Evolutionary conservation across 2,888 invertebrate species (phyloP), one percentile per base, ranked within the genome.

Genomic region (Hemaris fuciformis): DNA sequence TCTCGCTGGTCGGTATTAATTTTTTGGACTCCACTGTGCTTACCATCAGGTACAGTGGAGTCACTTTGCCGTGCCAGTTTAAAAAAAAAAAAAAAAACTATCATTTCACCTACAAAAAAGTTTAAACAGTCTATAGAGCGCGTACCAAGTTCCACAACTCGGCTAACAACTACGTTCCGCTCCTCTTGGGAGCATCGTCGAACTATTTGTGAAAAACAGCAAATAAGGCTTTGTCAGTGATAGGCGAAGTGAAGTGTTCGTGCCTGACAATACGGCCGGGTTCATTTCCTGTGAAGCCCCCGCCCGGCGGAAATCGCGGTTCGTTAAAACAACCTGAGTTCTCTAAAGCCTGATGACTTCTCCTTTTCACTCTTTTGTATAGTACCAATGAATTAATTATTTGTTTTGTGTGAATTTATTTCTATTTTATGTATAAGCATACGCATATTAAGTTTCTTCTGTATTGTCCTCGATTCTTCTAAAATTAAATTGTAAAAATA

Each of bases 221-320:
- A 83, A 85, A 84, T 80, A 84, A 82, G 75, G 76, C 83, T 84
- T 86, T 87, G 86, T 83, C 80, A 85, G 79, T 81, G 84, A 87
- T 85, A 86, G 84, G 78, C 78, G 82, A 78, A 77, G 71, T 78
- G 66, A 77, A 78, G 77, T 74, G 77, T 72, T 74, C 77, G 77
- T 77, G 74, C 79, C 79, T 76, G 78, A 85, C 86, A 85, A 84
- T 83, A 80, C 81, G 77, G 73, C 76, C 72, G 78, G 76, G 72
- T 85, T 87, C 82, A 85, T 86, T 88, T 88, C 87, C 85, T 80
- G 73, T 76, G 74, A 76, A 80, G 77, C 79, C 77, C 74, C 80
- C 81, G 53, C 82, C 82, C 76, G 75, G 73, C 77, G 72, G 70
- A 75, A 79, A 74, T 81, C 74, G 68, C 66, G 74, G 71, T 75